These are phyloP conservation scores for Crossocerus cetratus DNA, from an alignment of 2,888 invertebrate genomes.

Conservation along the genomic window DNA sequence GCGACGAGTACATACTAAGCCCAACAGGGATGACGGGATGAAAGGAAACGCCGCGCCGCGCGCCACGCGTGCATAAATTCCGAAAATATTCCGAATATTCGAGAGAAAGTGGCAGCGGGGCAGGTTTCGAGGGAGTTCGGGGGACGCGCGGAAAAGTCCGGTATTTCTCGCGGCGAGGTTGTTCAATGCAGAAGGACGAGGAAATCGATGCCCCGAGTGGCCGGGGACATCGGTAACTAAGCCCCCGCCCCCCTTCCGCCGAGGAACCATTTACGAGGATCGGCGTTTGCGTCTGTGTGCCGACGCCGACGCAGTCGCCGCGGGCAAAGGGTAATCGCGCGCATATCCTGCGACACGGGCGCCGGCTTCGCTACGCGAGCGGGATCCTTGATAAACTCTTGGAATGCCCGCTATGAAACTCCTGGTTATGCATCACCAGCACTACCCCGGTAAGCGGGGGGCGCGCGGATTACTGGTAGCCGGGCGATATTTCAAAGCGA, in stretches of 20 bases:
- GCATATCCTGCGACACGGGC: conserved; percentile 36
- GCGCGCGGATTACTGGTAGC: conserved; percentile 19
- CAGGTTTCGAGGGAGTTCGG: background rate
- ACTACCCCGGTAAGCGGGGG: conserved; percentile 6
- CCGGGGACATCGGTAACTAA: background rate
- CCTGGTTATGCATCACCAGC: background rate
- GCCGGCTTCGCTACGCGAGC: conserved; percentile 27
- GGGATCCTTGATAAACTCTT: conserved; percentile 28
- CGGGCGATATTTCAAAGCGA: background rate
- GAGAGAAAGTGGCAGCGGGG: conserved; percentile 15
- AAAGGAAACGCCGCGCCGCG: background rate
- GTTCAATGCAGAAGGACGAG: too few relatives aligned
- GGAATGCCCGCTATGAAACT: conserved; percentile 27
- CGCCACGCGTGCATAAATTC: conserved; percentile 11
- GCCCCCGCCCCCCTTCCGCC: background rate
- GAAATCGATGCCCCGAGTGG: too few relatives aligned
- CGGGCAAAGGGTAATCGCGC: conserved; percentile 26
- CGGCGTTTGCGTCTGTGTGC: conserved; percentile 18
- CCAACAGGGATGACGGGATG: background rate
- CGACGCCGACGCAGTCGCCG: background rate
- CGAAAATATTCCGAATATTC: conserved; percentile 38
- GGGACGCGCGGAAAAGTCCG: conserved; percentile 12
- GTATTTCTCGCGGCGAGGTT: background rate
- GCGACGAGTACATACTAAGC: background rate
- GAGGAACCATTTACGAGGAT: conserved; percentile 2